Evolutionary conservation across 2,888 invertebrate genomes (phyloP).

Genomic region (Stenotaenia linearis): DNA sequence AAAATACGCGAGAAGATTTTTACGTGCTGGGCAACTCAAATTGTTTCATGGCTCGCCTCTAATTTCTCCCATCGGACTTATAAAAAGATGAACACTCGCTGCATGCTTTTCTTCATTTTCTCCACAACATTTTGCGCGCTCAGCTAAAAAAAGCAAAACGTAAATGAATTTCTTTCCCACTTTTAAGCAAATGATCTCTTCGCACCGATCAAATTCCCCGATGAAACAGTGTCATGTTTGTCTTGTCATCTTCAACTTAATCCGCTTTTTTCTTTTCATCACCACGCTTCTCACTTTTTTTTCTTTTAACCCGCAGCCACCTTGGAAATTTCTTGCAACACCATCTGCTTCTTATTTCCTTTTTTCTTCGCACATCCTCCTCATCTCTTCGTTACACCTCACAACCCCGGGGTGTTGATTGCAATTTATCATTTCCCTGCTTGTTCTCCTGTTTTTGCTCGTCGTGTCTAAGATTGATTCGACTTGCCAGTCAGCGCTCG

Average conservation of each 20-base stretch:
- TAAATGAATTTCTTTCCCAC: background rate
- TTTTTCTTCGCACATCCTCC: background rate
- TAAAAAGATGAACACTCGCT: background rate
- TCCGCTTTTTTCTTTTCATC: background rate
- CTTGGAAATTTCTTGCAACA: background rate
- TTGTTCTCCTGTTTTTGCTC: background rate
- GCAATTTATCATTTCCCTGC: background rate
- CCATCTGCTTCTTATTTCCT: background rate
- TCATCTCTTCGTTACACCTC: background rate
- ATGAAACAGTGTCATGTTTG: constrained; percentile 22
- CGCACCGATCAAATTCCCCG: constrained; percentile 2
- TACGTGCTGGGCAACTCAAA: constrained; percentile 22
- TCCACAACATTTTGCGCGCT: background rate
- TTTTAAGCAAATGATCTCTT: background rate
- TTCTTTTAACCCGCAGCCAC: background rate
- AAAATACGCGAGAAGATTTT: background rate
- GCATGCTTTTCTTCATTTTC: background rate
- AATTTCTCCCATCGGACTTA: background rate
- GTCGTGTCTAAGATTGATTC: background rate
- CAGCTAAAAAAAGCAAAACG: background rate
- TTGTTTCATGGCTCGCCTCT: constrained; percentile 14
- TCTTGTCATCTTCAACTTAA: constrained; percentile 8
- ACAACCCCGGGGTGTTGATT: constrained; percentile 8
- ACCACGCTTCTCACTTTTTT: background rate
- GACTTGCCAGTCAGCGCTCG: background rate